Evolutionary conservation across 2,888 invertebrate species (phyloP), one percentile per base, ranked within the genome.

Genomic region (Agrochola macilenta): DNA sequence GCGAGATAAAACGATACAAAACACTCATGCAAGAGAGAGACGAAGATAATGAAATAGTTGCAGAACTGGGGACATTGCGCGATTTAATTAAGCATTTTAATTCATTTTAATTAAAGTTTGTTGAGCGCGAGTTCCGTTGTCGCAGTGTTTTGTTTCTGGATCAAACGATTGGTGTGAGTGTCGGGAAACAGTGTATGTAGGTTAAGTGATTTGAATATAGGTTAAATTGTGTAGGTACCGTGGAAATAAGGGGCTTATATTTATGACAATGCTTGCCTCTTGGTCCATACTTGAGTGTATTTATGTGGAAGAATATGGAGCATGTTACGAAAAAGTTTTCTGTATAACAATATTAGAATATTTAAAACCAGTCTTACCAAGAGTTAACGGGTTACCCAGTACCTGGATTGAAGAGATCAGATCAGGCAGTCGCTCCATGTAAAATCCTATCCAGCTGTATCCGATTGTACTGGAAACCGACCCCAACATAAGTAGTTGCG

Each of bases 41-140:
- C 26, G 14, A 43, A 60, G 49, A 61, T 60, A 79, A 43, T 76
- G 74, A 78, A 87, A 88, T 86, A 88, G 88, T 88, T 87, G 46
- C 78, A 78, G 64, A 85, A 88, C 83, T 86, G 43, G 46, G 78
- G 71, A 78, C 80, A 84, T 73, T 76, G 84, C 78, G 74, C 72
- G 77, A 83, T 88, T 91, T 92, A 93, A 93, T 93, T 92, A 91
- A 91, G 92, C 90, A 91, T 91, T 90, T 91, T 93, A 93, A 93
- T 93, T 91, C 91, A 92, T 88, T 85, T 88, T 87, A 85, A 87
- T 87, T 77, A 85, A 87, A 85, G 43, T 68, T 73, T 68, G 63
- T 70, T 76, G 86, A 74, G 74, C 69, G 78, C 79, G 81, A 86
- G 84, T 87, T 86, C 78, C 85, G 81, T 14, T 54, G 87, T 78